Conservation (phyloP, 1,140 invertebrate genomes). For the Myzus persicae region DNA sequence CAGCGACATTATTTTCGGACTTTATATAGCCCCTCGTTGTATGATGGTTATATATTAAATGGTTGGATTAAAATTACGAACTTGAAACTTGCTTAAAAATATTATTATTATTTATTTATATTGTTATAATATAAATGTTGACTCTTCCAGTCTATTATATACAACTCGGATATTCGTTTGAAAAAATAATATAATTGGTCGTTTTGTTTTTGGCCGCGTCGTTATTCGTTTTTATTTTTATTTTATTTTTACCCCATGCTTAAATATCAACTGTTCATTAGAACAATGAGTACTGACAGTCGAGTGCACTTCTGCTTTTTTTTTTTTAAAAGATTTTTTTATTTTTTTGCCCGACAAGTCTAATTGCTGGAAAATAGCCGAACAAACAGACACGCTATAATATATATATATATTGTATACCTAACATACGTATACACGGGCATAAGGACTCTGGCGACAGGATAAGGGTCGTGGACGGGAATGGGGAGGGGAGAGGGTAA, state of each 20-base stretch:
- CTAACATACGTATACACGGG: slow-evolving; percentile 5
- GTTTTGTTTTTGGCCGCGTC: slow-evolving; percentile 12
- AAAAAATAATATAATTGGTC: slow-evolving; percentile 1
- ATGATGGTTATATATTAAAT: too few relatives aligned
- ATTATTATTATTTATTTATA: too few relatives aligned
- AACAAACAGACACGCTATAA: slow-evolving; percentile 45
- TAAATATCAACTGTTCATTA: slow-evolving; percentile 56
- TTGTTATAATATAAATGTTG: background rate
- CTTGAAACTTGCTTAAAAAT: too few relatives aligned
- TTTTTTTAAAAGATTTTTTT: background rate
- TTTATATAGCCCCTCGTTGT: too few relatives aligned
- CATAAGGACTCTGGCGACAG: background rate
- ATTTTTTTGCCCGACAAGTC: slow-evolving; percentile 48
- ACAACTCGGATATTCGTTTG: background rate
- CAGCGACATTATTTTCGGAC: too few relatives aligned
- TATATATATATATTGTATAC: slow-evolving; percentile 28
- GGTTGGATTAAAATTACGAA: too few relatives aligned
- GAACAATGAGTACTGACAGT: slow-evolving; percentile 49
- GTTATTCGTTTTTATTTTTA: slow-evolving; percentile 34
- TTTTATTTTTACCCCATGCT: slow-evolving; percentile 38
- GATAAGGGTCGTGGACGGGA: background rate
- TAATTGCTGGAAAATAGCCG: slow-evolving; percentile 59
- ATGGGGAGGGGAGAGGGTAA: background rate
- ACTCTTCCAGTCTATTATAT: background rate
- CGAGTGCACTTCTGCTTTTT: slow-evolving; percentile 30